Evolutionary conservation across 2,113 vertebrate species (phyloP), one percentile per base, ranked within the genome.

Genomic region (Epinephelus fuscoguttatus): DNA sequence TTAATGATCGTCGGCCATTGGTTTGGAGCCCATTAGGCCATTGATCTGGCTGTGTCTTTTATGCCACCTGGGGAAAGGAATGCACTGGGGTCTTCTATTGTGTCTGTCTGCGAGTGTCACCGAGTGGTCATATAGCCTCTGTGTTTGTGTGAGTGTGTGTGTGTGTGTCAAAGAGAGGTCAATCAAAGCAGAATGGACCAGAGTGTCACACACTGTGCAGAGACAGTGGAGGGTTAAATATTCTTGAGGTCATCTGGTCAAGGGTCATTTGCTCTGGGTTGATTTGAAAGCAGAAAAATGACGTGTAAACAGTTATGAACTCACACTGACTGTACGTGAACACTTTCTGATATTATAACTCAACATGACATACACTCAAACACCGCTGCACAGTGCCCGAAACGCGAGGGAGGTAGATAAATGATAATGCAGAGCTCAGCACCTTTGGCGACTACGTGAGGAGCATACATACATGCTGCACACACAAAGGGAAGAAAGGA

Each of bases 41-140:
- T 90, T 91, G 93, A 91, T 92, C 83, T 62, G 87, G 40, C 77
- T 80, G 76, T 2, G 79, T 86, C 92, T 84, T 87, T 89, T 67
- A 87, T 88, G 86, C 90, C 91, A 93, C 93, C 93, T 92, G 92
- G 86, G 90, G 90, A 91, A 89, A 85, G 87, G 90, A 92, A 93
- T 92, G 91, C 82, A 81, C 56, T 2, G 63, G 33, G 60, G 52
- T 85, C 76, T 69, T 66, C 83, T 83, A 80, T 91, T 92, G 91
- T 88, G 84, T 91, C 89, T 86, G 89, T 84, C 84, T 86, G 82
- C 18, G 8, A 84, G 90, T 77, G 88, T 88, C 80, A 80, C 53
- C 0, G 63, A 83, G 75, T 92, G 86, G 81, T 88, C 83, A 87
- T 81, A 80, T 55, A 64, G 27, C n/a, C 67, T 77, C 3, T 70